Conservation (phyloP, 2,113 vertebrate species). For the Pseudorectes ferrugineus region DNA sequence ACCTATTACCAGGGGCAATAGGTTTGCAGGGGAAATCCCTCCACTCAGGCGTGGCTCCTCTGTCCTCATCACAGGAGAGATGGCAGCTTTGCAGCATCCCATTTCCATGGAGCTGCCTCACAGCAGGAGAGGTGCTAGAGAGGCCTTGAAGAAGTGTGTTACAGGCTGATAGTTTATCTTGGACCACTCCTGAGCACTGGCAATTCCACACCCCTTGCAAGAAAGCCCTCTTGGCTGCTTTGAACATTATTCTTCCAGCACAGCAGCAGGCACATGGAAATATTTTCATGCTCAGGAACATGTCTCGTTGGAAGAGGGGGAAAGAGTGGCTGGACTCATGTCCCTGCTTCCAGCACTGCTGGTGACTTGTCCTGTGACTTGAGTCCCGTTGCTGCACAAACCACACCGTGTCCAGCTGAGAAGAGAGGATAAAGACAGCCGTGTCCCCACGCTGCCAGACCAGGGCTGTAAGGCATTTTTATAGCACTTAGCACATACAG, state of each 20-base stretch:
- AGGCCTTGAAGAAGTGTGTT: not conserved
- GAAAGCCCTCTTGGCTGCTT: not conserved
- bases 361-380: rapidly evolving
- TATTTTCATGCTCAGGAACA: not conserved
- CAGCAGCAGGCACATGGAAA: not conserved
- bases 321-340: not conserved
- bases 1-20: rapidly evolving
- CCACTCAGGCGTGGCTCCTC: not conserved
- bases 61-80: not conserved
- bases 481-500: rapidly evolving
- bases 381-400: rapidly evolving
- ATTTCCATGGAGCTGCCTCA: not conserved
- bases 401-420: not conserved
- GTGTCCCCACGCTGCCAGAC: rapidly evolving
- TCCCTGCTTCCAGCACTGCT: not conserved
- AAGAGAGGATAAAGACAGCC: not conserved
- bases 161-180: not conserved
- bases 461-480: not conserved
- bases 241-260: rapidly evolving
- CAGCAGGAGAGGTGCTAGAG: not conserved
- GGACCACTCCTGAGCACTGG: not conserved
- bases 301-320: rapidly evolving
- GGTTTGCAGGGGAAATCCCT: rapidly evolving
- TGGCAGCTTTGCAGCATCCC: not conserved
- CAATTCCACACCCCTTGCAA: not conserved